Conservation (phyloP, 2,888 invertebrate species). For the Drosophila borborema region DNA sequence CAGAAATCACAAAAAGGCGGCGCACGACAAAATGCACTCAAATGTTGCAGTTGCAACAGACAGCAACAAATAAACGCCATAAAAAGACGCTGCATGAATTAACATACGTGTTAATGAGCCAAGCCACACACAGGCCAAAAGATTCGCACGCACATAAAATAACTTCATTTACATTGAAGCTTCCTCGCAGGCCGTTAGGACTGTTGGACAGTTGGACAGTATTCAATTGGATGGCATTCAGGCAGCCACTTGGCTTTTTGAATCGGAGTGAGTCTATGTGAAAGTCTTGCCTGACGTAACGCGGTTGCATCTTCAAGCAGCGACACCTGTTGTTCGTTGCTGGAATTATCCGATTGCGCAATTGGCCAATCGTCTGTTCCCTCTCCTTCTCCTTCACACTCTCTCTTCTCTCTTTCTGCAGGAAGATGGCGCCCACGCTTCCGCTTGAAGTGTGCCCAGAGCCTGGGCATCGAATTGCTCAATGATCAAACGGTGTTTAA, state of each 20-base stretch:
- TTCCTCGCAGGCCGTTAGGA: constrained; percentile 1
- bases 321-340: constrained; percentile 30
- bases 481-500: constrained; percentile 51
- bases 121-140: constrained; percentile 29
- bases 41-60: constrained; percentile 41
- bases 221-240: constrained; percentile 19
- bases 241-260: constrained; percentile 17
- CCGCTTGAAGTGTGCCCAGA: constrained; percentile 36
- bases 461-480: constrained; percentile 19
- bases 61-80: constrained; percentile 47
- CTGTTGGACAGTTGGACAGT: not conserved
- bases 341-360: constrained; percentile 56
- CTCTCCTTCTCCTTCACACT: not conserved
- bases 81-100: constrained; percentile 61
- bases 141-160: constrained; percentile 56
- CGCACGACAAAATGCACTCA: constrained; percentile 54
- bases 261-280: constrained; percentile 38
- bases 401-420: constrained; percentile 27
- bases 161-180: constrained; percentile 45
- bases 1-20: constrained; percentile 35
- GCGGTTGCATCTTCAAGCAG: constrained; percentile 59
- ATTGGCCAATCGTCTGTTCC: constrained; percentile 58
- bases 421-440: constrained; percentile 60
- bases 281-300: constrained; percentile 64
- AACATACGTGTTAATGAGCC: constrained; percentile 66